A percentile compares a stretch with the other conserved stretches of the same genome.
phyloP scores from a whole-genome alignment of 2,113 vertebrate species.

The Dasyornis broadbenti region DNA sequence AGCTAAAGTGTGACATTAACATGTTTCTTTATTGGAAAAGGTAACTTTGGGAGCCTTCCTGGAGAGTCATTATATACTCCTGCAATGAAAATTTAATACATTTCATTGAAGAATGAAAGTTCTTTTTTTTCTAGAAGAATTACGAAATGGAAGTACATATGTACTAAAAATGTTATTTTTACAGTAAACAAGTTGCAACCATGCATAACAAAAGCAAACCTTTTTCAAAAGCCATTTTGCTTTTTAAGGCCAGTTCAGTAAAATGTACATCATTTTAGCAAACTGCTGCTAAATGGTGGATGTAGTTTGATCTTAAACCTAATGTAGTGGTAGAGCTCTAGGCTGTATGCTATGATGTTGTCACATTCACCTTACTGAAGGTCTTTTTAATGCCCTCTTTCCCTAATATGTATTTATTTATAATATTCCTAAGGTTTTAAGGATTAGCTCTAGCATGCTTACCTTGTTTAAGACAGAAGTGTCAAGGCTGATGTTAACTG shows the following conservation, averaged over 20 bases:
- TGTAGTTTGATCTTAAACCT: neutral
- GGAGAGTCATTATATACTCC: neutral
- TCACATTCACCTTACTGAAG: neutral
- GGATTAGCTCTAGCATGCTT: neutral
- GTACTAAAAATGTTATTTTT: neutral
- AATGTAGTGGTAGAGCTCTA: neutral
- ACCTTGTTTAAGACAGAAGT: neutral
- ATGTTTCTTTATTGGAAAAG: neutral
- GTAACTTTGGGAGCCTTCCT: neutral
- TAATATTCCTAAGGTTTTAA: neutral
- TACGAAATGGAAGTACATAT: neutral
- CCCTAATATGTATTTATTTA: neutral
- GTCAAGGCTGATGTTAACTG: neutral
- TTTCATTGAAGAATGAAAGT: neutral
- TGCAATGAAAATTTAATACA: neutral
- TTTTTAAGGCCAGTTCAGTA: neutral
- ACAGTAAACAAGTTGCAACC: neutral
- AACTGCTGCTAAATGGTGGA: neutral
- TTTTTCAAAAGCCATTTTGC: neutral
- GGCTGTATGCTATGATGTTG: neutral
- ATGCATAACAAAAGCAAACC: neutral
- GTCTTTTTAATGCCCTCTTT: neutral
- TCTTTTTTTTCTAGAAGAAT: neutral
- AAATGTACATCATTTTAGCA: neutral
- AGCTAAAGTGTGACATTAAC: neutral